phyloP scores from a whole-genome alignment of 2,888 invertebrate genomes.

The Pristionchus arcanus region DNA sequence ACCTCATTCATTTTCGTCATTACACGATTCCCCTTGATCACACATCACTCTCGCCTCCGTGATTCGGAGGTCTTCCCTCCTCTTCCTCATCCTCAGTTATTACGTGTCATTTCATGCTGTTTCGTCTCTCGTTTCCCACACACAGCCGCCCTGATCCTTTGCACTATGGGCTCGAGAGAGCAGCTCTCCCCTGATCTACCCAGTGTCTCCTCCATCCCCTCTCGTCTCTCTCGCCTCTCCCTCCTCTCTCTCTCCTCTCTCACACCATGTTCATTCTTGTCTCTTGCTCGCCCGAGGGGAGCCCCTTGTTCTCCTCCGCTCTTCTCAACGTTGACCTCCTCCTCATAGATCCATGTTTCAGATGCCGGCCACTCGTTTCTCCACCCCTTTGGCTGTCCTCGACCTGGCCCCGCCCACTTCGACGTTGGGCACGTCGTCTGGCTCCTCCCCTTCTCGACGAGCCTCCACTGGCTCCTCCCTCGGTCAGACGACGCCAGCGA shows the following conservation, averaged over 20 bases:
- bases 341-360: background rate
- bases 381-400: background rate
- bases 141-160: background rate
- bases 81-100: background rate
- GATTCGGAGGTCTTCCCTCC: background rate
- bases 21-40: background rate
- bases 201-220: background rate
- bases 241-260: background rate
- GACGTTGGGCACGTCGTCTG: background rate
- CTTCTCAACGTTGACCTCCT: background rate
- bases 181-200: slow-evolving; percentile 42
- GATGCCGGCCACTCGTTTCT: slow-evolving; percentile 39
- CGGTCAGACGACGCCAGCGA: background rate
- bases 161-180: background rate
- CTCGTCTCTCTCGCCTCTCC: background rate
- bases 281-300: background rate
- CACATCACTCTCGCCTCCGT: background rate
- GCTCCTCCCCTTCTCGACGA: background rate
- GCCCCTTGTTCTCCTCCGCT: background rate
- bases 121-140: background rate
- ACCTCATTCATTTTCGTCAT: slow-evolving; percentile 1
- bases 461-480: background rate
- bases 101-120: slow-evolving; percentile 33
- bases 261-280: background rate
- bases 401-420: background rate